These are phyloP conservation scores for Caenorhabditis brenneri DNA, from an alignment of 1,140 invertebrate species.

Conservation along the genomic window DNA sequence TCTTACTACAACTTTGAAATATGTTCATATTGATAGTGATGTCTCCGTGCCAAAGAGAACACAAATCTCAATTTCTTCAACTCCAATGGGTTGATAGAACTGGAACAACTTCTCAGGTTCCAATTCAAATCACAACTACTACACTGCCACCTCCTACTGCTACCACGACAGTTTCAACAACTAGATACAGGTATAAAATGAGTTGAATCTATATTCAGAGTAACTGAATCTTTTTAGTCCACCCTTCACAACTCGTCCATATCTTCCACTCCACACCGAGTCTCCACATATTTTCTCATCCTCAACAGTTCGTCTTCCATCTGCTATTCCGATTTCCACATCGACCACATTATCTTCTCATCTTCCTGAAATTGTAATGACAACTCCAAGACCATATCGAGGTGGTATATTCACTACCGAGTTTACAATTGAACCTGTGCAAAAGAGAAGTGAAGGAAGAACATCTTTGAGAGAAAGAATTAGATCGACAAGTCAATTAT, in stretches of 20 bases:
- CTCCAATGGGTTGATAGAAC: not conserved
- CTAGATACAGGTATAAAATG: not conserved
- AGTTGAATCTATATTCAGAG: not conserved
- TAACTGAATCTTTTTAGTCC: not conserved
- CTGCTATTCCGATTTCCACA: not conserved
- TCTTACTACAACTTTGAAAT: not conserved
- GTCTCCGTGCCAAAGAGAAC: not conserved
- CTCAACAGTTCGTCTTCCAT: not conserved
- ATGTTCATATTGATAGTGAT: conserved; percentile 10
- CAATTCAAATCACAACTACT: not conserved
- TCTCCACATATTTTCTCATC: conserved; percentile 22
- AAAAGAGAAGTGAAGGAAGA: conserved; percentile 8
- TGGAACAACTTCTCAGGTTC: not conserved
- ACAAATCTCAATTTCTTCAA: not conserved
- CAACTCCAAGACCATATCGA: not conserved
- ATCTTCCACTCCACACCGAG: not conserved
- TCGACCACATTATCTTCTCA: not conserved
- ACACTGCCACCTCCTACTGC: not conserved
- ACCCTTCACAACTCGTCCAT: not conserved
- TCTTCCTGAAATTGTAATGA: not conserved
- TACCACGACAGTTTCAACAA: not conserved
- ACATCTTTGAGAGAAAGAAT: conserved; percentile 9
- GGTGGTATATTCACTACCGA: not conserved
- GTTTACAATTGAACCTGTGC: conserved; percentile 10
- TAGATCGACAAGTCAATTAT: not conserved